Evolutionary conservation across 2,113 vertebrate genomes (phyloP).

Genomic region (Rhinoptilus africanus): DNA sequence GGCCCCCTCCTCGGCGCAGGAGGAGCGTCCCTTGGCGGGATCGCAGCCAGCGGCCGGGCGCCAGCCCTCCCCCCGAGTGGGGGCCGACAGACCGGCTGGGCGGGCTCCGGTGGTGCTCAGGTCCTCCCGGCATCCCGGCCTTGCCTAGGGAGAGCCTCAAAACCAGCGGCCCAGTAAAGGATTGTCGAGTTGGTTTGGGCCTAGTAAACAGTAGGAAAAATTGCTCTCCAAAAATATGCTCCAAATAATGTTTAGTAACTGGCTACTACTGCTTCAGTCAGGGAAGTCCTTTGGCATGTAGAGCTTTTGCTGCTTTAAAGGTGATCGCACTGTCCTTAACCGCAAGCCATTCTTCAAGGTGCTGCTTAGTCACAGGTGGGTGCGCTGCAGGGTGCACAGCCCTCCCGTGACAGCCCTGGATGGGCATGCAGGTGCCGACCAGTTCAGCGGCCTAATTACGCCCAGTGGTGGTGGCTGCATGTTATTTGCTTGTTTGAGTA

Average conservation of each 20-base stretch:
- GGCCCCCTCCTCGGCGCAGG: fast-evolving
- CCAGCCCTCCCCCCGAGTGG: fast-evolving
- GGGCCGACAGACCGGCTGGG: fast-evolving
- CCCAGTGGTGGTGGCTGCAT: not conserved
- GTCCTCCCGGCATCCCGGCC: not conserved
- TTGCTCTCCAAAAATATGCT: fast-evolving
- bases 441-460: not conserved
- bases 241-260: not conserved
- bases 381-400: too few species aligned
- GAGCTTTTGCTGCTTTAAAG: not conserved
- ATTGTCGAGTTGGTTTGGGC: fast-evolving
- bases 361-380: not conserved
- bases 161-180: not conserved
- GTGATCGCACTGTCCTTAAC: not conserved
- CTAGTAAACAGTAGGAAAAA: not conserved
- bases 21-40: fast-evolving
- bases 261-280: fast-evolving
- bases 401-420: not conserved
- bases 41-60: fast-evolving
- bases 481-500: not conserved
- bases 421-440: not conserved
- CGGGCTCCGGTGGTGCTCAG: fast-evolving
- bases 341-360: not conserved
- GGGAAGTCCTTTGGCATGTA: not conserved
- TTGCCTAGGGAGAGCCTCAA: not conserved